These are phyloP conservation scores for Rhamphomyia laevipes DNA, from an alignment of 2,888 invertebrate species.

Conservation along the genomic window DNA sequence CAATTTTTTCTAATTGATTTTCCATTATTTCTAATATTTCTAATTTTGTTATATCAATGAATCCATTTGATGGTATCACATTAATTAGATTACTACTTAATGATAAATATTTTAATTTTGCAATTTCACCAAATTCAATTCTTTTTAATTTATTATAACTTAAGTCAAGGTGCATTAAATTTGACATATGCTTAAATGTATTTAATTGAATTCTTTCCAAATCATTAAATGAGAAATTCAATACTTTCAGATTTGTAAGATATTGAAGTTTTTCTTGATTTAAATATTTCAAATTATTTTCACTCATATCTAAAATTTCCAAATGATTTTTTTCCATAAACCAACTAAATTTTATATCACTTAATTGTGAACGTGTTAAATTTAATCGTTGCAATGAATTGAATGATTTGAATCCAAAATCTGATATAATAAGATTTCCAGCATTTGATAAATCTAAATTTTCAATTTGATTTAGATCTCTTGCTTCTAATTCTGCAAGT, in stretches of 20 bases:
- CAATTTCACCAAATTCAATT: constrained; percentile 19
- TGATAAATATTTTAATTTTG: constrained; percentile 19
- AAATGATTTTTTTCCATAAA: constrained; percentile 20
- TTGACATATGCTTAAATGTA: constrained; percentile 18
- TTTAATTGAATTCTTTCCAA: constrained; percentile 18
- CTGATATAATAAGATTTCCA: constrained; percentile 18
- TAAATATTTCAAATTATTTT: constrained; percentile 23
- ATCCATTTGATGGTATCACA: constrained; percentile 20
- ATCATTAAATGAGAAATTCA: constrained; percentile 27
- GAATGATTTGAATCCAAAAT: constrained; percentile 24
- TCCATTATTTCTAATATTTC: constrained; percentile 20
- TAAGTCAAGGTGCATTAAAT: constrained; percentile 23
- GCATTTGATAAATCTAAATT: constrained; percentile 25
- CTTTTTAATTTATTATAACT: constrained; percentile 24
- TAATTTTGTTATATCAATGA: constrained; percentile 19
- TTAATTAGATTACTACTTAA: constrained; percentile 25
- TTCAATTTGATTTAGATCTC: constrained; percentile 13
- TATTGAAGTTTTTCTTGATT: constrained; percentile 17
- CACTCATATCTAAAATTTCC: constrained; percentile 26
- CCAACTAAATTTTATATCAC: constrained; percentile 17
- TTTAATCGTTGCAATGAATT: constrained; percentile 23
- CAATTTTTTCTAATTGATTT: constrained; percentile 21
- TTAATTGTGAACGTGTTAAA: constrained; percentile 23
- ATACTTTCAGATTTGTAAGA: constrained; percentile 21
- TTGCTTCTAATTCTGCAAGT: constrained; percentile 12